These are phyloP conservation scores for Zaprionus ornatus DNA, from an alignment of 1,140 invertebrate species.

Conservation along the genomic window DNA sequence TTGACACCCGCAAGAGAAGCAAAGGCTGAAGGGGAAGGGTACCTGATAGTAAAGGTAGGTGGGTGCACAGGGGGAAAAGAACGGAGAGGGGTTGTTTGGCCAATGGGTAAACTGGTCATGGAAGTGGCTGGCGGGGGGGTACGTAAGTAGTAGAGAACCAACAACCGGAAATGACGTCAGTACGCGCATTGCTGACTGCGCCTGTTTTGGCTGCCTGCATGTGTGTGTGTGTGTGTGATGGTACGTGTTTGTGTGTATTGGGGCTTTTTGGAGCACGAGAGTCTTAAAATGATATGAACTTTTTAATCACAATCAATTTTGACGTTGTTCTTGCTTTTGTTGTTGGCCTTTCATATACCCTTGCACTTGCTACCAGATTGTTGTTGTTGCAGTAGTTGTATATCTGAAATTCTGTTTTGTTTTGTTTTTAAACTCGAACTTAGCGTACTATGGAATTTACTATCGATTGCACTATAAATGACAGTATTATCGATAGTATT, in stretches of 20 bases:
- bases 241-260: constrained; percentile 5
- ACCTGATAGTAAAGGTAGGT: neutral
- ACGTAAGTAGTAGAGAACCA: too few relatives aligned
- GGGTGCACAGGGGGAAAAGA: neutral
- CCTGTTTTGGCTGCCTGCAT: neutral
- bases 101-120: constrained; percentile 2
- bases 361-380: constrained; percentile 20
- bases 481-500: neutral
- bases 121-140: constrained; percentile 2
- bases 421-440: constrained; percentile 12
- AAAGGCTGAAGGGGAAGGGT: neutral
- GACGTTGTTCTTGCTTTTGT: constrained; percentile 15
- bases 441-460: too few relatives aligned
- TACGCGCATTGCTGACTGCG: constrained; percentile 45
- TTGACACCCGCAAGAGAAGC: constrained; percentile 7
- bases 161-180: constrained; percentile 72
- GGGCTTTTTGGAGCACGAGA: neutral
- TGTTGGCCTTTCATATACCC: constrained; percentile 2
- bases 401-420: constrained; percentile 1
- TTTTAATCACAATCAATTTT: constrained; percentile 31
- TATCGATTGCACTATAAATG: neutral
- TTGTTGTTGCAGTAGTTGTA: constrained; percentile 6
- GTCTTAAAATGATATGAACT: constrained; percentile 55
- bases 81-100: constrained; percentile 29
- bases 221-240: constrained; percentile 1